phyloP scores from a whole-genome alignment of 2,888 invertebrate species.

The Linnaemya vulpina region DNA sequence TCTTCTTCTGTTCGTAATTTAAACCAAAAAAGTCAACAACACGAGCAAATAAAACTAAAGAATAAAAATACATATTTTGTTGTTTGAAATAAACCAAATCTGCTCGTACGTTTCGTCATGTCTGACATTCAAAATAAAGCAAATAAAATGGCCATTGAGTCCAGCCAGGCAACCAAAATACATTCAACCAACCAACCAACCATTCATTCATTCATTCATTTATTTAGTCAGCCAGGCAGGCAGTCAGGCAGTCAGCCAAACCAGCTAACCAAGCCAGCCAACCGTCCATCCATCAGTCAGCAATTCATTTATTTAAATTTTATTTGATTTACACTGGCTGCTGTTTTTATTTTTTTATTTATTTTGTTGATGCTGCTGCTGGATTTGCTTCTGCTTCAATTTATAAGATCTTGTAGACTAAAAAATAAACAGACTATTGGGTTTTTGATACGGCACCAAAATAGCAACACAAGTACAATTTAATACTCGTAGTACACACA shows the following conservation, averaged over 20 bases:
- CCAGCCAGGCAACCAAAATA: constrained; percentile 36
- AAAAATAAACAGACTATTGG: constrained; percentile 28
- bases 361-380: constrained; percentile 5
- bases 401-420: constrained; percentile 32
- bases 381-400: constrained; percentile 26
- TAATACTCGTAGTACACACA: constrained; percentile 23
- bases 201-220: constrained; percentile 4
- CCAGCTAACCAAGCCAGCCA: constrained; percentile 7
- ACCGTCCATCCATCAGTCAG: constrained; percentile 42
- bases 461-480: constrained; percentile 39
- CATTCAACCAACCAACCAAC: constrained; percentile 27
- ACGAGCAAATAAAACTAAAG: constrained; percentile 32
- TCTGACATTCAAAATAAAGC: constrained; percentile 61
- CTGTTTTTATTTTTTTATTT: constrained; percentile 9
- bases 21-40: constrained; percentile 1
- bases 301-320: constrained; percentile 66
- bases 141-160: constrained; percentile 49
- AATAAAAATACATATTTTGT: constrained; percentile 4
- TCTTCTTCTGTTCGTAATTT: neutral
- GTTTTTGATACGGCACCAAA: constrained; percentile 48
- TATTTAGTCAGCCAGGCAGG: neutral
- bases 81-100: constrained; percentile 48
- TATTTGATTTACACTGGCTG: constrained; percentile 60
- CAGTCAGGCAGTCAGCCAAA: neutral
- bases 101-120: constrained; percentile 47